Evolutionary conservation across 2,113 vertebrate species (phyloP), one percentile per base, ranked within the genome.

Genomic region (Festucalex cinctus): DNA sequence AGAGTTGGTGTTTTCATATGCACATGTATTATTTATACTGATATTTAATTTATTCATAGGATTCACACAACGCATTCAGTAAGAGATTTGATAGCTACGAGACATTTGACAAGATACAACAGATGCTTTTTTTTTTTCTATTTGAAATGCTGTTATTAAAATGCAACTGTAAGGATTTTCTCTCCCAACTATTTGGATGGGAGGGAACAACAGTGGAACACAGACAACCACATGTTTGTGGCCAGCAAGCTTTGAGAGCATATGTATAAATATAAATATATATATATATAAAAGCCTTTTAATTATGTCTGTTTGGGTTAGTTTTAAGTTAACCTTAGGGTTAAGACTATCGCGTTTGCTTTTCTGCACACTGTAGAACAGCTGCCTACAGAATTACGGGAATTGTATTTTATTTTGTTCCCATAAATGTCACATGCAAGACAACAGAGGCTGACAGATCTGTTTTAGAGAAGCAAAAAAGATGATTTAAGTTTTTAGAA

Each of bases 31-130:
- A 86, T 89, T 88, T 85, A 88, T 88, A 79, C 69, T 82, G 53
- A 75, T 82, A 63, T 57, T 84, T 90, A 89, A 93, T 91, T 93
- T 93, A 91, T 93, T 91, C 83, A 83, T 71, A 61, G 61, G 65
- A 69, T 66, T 83, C 58, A 83, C 78, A 73, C 68, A 71, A 58
- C 77, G 74, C 73, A 56, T 73, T 85, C 70, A 71, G 66, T 68
- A 16, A 71, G 69, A 43, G 60, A 53, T 41, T 84, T 71, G 53
- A 72, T 70, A 71, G 46, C 48, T 71, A 35, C 3, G 68, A 19
- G 35, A 70, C 48, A 43, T 65, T 70, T 69, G 67, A 53, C 62
- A 71, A 72, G 58, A 78, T 68, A 57, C 75, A 60, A 20, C 66
- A 70, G 37, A 80, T 32, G 28, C 2, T n/a, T n/a, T n/a, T n/a